These are phyloP conservation scores for Lycophotia porphyrea DNA, from an alignment of 2,888 invertebrate genomes.

Conservation along the genomic window DNA sequence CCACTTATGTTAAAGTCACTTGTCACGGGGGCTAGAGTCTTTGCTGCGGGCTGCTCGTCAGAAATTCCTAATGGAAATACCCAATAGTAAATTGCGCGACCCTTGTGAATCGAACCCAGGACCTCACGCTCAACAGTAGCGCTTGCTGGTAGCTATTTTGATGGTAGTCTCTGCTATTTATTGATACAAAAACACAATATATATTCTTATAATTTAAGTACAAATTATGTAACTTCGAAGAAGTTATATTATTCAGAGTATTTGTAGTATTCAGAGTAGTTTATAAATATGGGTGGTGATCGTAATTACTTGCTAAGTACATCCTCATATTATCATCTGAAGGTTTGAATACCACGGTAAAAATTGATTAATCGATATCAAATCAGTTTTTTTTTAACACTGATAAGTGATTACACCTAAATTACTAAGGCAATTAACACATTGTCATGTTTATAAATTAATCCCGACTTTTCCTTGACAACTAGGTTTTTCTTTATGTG, in stretches of 20 bases:
- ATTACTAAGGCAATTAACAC: slow-evolving; percentile 11
- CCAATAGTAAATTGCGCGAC: not conserved
- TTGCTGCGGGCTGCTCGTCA: not conserved
- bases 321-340: slow-evolving; percentile 17
- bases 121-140: too few species aligned
- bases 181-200: not conserved
- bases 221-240: not conserved
- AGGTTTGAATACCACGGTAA: slow-evolving; percentile 14
- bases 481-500: not conserved
- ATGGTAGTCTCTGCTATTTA: not conserved
- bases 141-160: not conserved
- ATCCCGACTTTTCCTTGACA: slow-evolving; percentile 17
- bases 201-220: not conserved
- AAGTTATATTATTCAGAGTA: not conserved
- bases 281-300: slow-evolving; percentile 6
- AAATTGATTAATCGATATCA: slow-evolving; percentile 20
- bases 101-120: too few species aligned
- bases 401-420: slow-evolving; percentile 18
- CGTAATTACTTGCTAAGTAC: slow-evolving; percentile 2
- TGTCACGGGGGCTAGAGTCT: not conserved
- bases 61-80: not conserved
- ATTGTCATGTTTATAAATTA: not conserved
- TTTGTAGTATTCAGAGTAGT: not conserved
- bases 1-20: not conserved
- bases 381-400: slow-evolving; percentile 41